Evolutionary conservation across 1,140 invertebrate genomes (phyloP), one percentile per base, ranked within the genome.

Genomic region (Vanessa tameamea): DNA sequence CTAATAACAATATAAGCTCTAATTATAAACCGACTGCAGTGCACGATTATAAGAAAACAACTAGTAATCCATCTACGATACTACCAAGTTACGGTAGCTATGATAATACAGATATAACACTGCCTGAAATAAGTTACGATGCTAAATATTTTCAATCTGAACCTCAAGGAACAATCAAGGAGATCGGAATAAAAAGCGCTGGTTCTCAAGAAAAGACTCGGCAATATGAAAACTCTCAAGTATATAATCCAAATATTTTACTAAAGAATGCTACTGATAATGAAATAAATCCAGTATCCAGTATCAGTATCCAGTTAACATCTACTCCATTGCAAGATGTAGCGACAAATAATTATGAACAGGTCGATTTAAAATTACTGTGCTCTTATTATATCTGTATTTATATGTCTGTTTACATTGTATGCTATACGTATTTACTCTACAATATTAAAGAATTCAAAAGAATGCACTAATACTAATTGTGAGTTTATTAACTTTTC

Each of bases 291-390:
- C 73, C 66, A 69, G 63, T 74, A 66, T 43, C 37, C 7, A 43
- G 37, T 37, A 37, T 37, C 31, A 37, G 31, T 43, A 43, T 43
- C 37, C 48, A 47, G 48, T 47, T 73, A 70, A 68, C 37, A 53
- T 47, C 64, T 67, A 73, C 64, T 31, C 73, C 80, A 68, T 75
- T 80, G 64, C 82, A 89, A 83, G 84, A 87, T 37, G 73, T 77
- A 66, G 70, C 71, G 65, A 76, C 68, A 73, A 85, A 73, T 80
- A 78, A 84, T 73, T 72, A 82, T 76, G 78, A 89, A 77, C 84
- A 92, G 89, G 89, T 92, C 82, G 83, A 89, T 84, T 85, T 89
- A 82, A 89, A 90, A 85, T 89, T 85, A 89, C 82, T 90, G 79
- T 88, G 84, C 84, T 84, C 81, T 87, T 88, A 87, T 81, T 89